phyloP scores from a whole-genome alignment of 2,888 invertebrate genomes.

The Cartodere bifasciata region DNA sequence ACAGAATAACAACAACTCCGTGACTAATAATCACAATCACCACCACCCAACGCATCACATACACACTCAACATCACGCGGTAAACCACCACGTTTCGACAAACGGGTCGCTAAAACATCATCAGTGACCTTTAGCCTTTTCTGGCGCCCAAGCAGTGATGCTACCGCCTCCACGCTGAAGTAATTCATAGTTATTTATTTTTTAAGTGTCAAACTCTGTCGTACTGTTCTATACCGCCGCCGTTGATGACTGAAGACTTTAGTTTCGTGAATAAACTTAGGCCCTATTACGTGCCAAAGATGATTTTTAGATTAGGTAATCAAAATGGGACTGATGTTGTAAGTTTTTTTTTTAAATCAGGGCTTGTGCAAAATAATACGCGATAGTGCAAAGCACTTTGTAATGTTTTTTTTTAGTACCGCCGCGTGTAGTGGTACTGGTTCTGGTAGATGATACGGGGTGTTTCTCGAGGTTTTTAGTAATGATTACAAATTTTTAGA shows the following conservation, averaged over 20 bases:
- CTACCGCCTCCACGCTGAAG: constrained; percentile 50
- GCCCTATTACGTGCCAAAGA: constrained; percentile 39
- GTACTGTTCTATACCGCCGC: too few relatives aligned
- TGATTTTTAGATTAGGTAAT: constrained; percentile 24
- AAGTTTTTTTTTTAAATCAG: constrained; percentile 20
- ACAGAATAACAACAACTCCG: constrained; percentile 69
- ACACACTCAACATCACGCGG: constrained; percentile 54
- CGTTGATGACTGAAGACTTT: too few relatives aligned
- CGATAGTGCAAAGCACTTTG: constrained; percentile 28
- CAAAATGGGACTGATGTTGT: constrained; percentile 16
- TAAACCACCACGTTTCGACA: constrained; percentile 53
- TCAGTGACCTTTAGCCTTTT: constrained; percentile 78
- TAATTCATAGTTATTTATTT: too few relatives aligned
- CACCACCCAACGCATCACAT: constrained; percentile 51
- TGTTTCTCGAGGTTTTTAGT: not conserved
- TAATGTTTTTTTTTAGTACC: constrained; percentile 2
- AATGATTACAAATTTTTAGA: too few relatives aligned
- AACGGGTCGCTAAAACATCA: constrained; percentile 60
- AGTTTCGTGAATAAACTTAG: too few relatives aligned
- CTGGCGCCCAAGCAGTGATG: too few relatives aligned
- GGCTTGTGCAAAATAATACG: constrained; percentile 33
- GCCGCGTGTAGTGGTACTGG: not conserved
- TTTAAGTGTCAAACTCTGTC: too few relatives aligned
- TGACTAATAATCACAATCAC: constrained; percentile 64
- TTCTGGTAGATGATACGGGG: not conserved